Percentiles rank a stretch among this genome's conserved stretches.
Evolutionary conservation across 2,888 invertebrate genomes (phyloP).

Genomic region (Campoplex nolae): DNA sequence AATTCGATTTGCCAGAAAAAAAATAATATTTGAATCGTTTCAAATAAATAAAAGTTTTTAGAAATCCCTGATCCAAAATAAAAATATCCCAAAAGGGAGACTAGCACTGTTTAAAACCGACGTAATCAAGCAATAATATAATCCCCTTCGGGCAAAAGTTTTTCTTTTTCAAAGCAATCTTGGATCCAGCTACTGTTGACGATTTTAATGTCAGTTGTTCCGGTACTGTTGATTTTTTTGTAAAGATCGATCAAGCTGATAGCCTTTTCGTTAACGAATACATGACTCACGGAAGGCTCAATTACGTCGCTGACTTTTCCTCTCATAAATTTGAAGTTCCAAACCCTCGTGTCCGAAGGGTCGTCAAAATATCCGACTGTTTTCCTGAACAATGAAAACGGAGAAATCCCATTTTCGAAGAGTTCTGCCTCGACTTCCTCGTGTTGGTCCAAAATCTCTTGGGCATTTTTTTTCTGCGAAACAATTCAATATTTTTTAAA

Average conservation of each 20-base stretch:
- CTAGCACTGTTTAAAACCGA: neutral
- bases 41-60: neutral
- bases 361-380: slow-evolving; percentile 78
- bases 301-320: slow-evolving; percentile 74
- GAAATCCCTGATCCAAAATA: neutral
- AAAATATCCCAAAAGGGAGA: neutral
- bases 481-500: neutral
- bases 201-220: slow-evolving; percentile 66
- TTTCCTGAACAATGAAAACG: slow-evolving; percentile 78
- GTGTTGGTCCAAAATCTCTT: slow-evolving; percentile 43
- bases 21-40: too few species aligned
- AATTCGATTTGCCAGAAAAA: neutral
- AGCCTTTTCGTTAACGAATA: slow-evolving; percentile 73
- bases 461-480: slow-evolving; percentile 67
- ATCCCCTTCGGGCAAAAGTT: slow-evolving; percentile 71
- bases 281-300: slow-evolving; percentile 74
- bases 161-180: slow-evolving; percentile 74
- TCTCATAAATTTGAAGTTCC: slow-evolving; percentile 78
- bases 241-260: slow-evolving; percentile 58
- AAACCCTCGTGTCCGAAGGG: slow-evolving; percentile 67
- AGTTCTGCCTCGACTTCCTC: slow-evolving; percentile 75
- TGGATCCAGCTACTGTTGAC: slow-evolving; percentile 77
- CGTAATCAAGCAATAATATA: slow-evolving; percentile 69
- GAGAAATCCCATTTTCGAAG: slow-evolving; percentile 73
- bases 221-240: slow-evolving; percentile 58